phyloP scores from a whole-genome alignment of 2,113 vertebrate genomes.

The Drymodes brunneopygia region DNA sequence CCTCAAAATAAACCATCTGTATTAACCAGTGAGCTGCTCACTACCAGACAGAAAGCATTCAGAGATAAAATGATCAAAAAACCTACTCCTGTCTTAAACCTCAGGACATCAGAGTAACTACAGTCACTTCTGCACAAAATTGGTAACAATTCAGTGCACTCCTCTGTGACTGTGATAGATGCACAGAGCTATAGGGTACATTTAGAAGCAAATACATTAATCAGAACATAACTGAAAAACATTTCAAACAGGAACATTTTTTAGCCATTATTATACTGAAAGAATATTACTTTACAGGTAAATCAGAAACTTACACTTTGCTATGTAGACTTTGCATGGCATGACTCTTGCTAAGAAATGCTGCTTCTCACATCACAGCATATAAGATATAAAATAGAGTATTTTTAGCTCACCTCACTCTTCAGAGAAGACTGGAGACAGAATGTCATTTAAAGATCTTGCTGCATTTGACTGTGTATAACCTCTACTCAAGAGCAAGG shows the following conservation, averaged over 20 bases:
- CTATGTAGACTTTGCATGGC: background rate
- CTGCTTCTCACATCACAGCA: background rate
- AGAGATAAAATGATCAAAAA: background rate
- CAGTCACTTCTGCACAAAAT: background rate
- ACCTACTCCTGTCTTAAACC: background rate
- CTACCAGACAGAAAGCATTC: background rate
- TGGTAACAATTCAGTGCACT: background rate
- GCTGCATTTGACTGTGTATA: background rate
- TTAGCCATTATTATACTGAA: background rate
- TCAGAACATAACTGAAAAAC: background rate
- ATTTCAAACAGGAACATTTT: background rate
- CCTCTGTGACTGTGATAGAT: background rate
- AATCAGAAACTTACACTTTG: background rate
- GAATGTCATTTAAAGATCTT: background rate
- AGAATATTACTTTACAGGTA: background rate
- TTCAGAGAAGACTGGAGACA: background rate
- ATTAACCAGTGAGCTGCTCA: background rate
- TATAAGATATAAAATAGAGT: background rate
- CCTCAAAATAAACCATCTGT: background rate
- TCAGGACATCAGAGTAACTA: background rate
- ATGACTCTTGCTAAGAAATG: background rate
- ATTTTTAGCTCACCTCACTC: background rate
- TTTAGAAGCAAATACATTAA: background rate
- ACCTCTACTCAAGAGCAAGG: background rate
- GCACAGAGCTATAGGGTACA: background rate